A percentile compares a stretch with the other conserved stretches of the same genome.
These are phyloP conservation scores for Rattus norvegicus DNA, from an alignment of 2,113 vertebrate species.

Conservation along the genomic window DNA sequence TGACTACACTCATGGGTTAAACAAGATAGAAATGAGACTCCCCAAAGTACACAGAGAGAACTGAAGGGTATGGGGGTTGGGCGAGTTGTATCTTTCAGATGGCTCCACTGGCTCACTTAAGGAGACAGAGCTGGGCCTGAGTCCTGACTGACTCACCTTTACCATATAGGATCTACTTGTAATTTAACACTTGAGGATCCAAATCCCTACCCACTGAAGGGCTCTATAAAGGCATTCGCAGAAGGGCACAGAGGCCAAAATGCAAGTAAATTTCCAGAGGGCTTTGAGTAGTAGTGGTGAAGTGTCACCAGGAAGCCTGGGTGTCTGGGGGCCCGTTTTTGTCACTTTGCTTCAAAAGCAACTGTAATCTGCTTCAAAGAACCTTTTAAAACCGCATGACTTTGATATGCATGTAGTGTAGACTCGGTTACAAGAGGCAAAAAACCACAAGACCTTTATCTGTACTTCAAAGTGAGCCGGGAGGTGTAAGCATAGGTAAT, in stretches of 20 bases:
- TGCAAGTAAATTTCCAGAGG: background rate
- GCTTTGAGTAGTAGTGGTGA: background rate
- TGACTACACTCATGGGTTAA: background rate
- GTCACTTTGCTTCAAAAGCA: constrained; percentile 56
- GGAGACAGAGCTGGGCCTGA: background rate
- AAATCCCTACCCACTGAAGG: background rate
- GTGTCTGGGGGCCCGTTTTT: constrained; percentile 19
- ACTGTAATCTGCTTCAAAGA: constrained; percentile 68
- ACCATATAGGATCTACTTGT: background rate
- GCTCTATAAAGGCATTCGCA: background rate
- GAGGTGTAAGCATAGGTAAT: constrained; percentile 58
- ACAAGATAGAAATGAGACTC: background rate
- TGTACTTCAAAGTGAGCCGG: constrained; percentile 70
- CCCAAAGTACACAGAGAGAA: background rate
- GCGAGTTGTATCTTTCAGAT: background rate
- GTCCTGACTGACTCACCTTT: background rate
- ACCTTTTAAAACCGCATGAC: constrained; percentile 55
- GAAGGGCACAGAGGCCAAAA: background rate
- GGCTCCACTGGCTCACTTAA: background rate
- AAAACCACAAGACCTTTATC: constrained; percentile 73
- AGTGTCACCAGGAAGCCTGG: background rate
- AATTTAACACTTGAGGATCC: background rate
- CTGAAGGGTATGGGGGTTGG: background rate
- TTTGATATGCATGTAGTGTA: constrained; percentile 59
- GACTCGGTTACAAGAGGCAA: constrained; percentile 58